Percentiles rank a stretch among this genome's conserved stretches.
These are phyloP conservation scores for Neocrepidodera transversa DNA, from an alignment of 2,888 invertebrate species.

Conservation along the genomic window DNA sequence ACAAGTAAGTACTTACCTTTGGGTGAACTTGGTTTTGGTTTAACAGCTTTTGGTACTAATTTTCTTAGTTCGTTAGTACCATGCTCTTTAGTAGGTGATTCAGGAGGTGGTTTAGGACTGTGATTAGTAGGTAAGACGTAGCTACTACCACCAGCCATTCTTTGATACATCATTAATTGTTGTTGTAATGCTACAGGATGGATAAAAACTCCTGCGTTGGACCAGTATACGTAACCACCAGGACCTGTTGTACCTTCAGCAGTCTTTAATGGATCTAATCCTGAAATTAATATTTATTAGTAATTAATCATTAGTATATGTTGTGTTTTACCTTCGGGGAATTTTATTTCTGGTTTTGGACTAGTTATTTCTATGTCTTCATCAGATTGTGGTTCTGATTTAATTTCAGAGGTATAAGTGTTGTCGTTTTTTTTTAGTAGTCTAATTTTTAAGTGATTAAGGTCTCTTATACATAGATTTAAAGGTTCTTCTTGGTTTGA, in stretches of 20 bases:
- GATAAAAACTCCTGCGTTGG: conserved; percentile 73
- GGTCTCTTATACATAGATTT: conserved; percentile 82
- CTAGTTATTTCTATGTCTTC: conserved; percentile 61
- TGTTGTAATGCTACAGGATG: conserved; percentile 78
- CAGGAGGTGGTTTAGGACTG: conserved; percentile 49
- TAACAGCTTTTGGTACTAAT: conserved; percentile 53
- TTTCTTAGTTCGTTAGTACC: conserved; percentile 54
- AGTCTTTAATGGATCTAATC: conserved; percentile 59
- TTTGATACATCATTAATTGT: conserved; percentile 76
- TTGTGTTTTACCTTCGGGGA: conserved; percentile 49
- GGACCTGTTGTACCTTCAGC: conserved; percentile 57
- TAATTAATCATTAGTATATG: no score
- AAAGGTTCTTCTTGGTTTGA: conserved; percentile 74
- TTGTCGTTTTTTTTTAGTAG: conserved; percentile 67
- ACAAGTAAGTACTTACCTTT: conserved; percentile 39
- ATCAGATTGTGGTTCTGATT: conserved; percentile 67
- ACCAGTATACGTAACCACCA: conserved; percentile 73
- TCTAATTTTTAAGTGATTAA: conserved; percentile 72
- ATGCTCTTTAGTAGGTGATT: conserved; percentile 30
- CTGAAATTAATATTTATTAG: not conserved
- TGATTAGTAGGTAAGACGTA: conserved; percentile 52
- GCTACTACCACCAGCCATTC: conserved; percentile 67
- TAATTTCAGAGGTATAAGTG: conserved; percentile 68
- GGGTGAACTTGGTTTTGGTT: conserved; percentile 36
- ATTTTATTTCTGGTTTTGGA: conserved; percentile 43